Percentiles rank a stretch among this genome's conserved stretches.
These are phyloP conservation scores for Pogonophryne albipinna DNA, from an alignment of 2,797 vertebrate genomes.

Conservation along the genomic window DNA sequence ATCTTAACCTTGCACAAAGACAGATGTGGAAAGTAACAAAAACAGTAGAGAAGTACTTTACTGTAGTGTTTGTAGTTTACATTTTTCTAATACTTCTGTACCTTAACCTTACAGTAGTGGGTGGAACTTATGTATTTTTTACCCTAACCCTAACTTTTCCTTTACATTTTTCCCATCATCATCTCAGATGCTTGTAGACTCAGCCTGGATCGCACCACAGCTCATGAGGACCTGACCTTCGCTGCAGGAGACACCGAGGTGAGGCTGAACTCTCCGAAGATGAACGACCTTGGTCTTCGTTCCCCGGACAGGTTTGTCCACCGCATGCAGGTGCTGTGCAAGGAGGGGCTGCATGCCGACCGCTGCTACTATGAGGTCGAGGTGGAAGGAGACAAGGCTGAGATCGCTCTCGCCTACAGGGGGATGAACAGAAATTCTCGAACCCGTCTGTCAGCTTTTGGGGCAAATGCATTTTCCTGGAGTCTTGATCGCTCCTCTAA, in stretches of 20 bases:
- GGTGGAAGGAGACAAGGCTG: conserved; percentile 62
- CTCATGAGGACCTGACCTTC: conserved; percentile 64
- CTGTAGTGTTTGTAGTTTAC: neutral
- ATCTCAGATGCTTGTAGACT: conserved; percentile 69
- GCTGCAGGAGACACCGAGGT: conserved; percentile 60
- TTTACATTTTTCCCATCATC: neutral
- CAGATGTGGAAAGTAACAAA: neutral
- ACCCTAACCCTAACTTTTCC: neutral
- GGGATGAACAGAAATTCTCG: conserved; percentile 59
- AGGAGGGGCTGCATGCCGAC: conserved; percentile 59
- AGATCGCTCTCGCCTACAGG: conserved; percentile 74
- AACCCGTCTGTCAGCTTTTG: conserved; percentile 58
- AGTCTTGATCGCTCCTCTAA: conserved; percentile 66
- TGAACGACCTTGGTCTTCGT: neutral
- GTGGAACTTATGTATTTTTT: no score
- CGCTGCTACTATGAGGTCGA: conserved; percentile 78
- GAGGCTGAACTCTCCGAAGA: neutral
- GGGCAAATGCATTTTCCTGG: conserved; percentile 73
- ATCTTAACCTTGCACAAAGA: neutral
- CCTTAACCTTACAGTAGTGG: no score
- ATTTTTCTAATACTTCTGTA: neutral
- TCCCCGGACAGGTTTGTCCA: conserved; percentile 45
- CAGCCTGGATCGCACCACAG: conserved; percentile 68
- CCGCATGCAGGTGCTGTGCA: conserved; percentile 71
- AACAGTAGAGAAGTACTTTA: neutral